Base-by-base conservation (phyloP, 2,113 vertebrate genomes). In the Pelodiscus sinensis region DNA sequence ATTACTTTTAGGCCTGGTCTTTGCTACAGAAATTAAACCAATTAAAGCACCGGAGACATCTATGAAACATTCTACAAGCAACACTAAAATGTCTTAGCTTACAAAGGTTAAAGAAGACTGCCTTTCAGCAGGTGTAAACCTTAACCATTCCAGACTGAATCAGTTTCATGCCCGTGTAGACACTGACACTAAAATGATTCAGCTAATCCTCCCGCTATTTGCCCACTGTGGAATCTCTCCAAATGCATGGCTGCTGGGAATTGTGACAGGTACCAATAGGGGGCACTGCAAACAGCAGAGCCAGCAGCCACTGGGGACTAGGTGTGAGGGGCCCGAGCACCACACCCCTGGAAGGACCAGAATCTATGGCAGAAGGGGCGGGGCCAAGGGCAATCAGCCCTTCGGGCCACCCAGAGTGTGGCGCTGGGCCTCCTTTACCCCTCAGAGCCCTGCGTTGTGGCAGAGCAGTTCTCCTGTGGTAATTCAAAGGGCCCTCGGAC, bases 11-110 rank as follows among this genome's bases (percentile, higher is more conserved):
- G 60, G 54, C 56, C 87, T 84, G 81, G 44, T 79, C 77, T 95
- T 94, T 93, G 57, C 51, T 79, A 62, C 18, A 24, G 19, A 88
- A 95, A 93, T 94, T 85, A 90, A 95, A 90, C 62, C 68, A 77
- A 82, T 88, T 95, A 75, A 94, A 94, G 86, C 80, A 19, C 27
- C 92, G 55, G 71, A 92, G 93, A 83, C 35, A 7, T 92, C 84
- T 87, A 71, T 85, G 77, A 94, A 88, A 86, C 86, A 29, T 12
- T 21, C 50, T 81, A 85, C 85, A 86, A 77, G 89, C 82, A 91
- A 71, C 9, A 58, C 1, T 88, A 81, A 94, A 86, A 89, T 52
- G 77, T 81, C 84, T 73, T 81, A 87, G 92, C 95, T 90, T 92
- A 88, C 80, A 91, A 90, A 87, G 89, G 86, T 90, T 94, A 68